Conservation (phyloP, 2,113 vertebrate species). For the Riparia riparia region DNA sequence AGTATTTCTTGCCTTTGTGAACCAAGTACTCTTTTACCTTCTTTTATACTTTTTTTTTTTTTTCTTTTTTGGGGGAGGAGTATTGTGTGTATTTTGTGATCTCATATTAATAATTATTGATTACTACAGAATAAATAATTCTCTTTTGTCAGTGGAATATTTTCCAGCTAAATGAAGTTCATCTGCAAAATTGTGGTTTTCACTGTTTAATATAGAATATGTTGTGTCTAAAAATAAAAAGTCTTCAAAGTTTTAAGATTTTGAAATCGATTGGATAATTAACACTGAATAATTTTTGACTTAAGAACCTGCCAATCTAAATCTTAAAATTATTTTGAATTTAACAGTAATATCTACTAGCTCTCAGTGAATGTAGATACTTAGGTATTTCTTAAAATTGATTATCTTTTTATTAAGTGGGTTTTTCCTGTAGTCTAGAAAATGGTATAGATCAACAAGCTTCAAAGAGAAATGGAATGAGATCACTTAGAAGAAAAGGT, state of each 20-base stretch:
- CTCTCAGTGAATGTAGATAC: background rate
- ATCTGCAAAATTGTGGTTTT: constrained; percentile 19
- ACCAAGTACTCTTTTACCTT: background rate
- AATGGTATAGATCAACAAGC: background rate
- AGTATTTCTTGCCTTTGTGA: constrained; percentile 33
- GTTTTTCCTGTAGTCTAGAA: background rate
- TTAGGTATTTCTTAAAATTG: background rate
- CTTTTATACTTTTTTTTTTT: background rate
- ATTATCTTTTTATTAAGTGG: background rate
- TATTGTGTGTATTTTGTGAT: background rate
- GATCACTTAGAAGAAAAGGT: background rate
- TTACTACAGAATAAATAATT: constrained; percentile 20
- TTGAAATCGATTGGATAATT: background rate
- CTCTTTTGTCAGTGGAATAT: background rate
- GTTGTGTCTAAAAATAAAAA: background rate
- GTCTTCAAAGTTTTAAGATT: background rate
- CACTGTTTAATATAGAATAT: background rate
- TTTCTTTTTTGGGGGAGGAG: too few relatives aligned
- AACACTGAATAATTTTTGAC: background rate
- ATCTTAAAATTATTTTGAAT: background rate
- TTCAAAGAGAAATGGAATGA: background rate
- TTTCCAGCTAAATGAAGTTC: constrained; percentile 26
- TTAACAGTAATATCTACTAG: background rate
- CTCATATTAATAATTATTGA: background rate
- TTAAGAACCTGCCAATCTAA: background rate